These are phyloP conservation scores for Chascanopsetta lugubris DNA, from an alignment of 2,113 vertebrate species.

Conservation along the genomic window DNA sequence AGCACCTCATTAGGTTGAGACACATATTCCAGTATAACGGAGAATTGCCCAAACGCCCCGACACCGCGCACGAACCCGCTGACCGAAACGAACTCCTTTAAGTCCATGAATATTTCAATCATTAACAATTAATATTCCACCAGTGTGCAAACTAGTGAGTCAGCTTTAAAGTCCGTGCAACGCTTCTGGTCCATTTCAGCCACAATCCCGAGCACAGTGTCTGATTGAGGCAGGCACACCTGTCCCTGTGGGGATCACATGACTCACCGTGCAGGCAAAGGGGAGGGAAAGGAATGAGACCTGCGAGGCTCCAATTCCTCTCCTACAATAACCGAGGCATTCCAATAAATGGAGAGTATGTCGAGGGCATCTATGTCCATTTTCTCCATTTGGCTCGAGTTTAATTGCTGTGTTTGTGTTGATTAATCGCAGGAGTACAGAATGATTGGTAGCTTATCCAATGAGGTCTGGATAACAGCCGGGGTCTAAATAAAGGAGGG, in stretches of 20 bases:
- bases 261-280: neutral
- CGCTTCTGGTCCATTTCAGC: neutral
- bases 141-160: neutral
- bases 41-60: neutral
- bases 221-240: neutral
- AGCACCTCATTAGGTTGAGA: neutral
- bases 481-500: too few species aligned
- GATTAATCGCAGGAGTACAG: neutral
- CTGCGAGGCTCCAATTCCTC: conserved; percentile 23
- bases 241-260: conserved; percentile 21
- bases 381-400: neutral
- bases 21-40: neutral
- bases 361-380: too few species aligned
- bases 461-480: too few species aligned
- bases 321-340: conserved; percentile 8
- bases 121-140: neutral
- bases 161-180: neutral
- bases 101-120: neutral
- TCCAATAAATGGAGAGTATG: neutral
- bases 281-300: conserved; percentile 9
- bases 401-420: neutral
- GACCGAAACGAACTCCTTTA: too few species aligned
- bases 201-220: neutral
- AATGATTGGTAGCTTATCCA: neutral
- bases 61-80: too few species aligned